These are phyloP conservation scores for Eclectus roratus DNA, from an alignment of 2,113 vertebrate species.

Conservation along the genomic window DNA sequence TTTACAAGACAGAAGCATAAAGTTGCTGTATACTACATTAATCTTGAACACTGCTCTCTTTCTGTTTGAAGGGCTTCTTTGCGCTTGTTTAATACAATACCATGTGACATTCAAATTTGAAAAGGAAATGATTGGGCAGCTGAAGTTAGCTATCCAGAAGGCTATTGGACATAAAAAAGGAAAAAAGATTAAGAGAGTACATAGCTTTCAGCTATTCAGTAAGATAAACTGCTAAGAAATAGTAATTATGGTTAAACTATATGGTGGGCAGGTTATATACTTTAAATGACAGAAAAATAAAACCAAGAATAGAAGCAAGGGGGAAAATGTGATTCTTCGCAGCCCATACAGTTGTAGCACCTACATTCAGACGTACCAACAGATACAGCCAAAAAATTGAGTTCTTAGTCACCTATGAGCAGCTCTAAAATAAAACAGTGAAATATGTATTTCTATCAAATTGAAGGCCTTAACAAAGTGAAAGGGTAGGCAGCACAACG, in stretches of 20 bases:
- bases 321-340: not conserved
- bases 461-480: not conserved
- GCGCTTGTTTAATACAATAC: not conserved
- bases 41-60: not conserved
- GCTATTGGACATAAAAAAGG: not conserved
- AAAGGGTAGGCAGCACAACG: not conserved
- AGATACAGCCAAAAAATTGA: not conserved
- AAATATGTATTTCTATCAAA: not conserved
- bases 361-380: not conserved
- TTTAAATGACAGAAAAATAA: not conserved
- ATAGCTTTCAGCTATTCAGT: not conserved
- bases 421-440: not conserved
- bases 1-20: not conserved
- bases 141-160: not conserved
- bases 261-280: not conserved
- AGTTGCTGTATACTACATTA: not conserved
- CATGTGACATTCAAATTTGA: not conserved
- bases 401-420: not conserved
- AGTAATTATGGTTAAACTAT: not conserved
- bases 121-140: not conserved
- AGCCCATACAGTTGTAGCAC: not conserved
- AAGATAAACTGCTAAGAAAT: not conserved
- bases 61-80: not conserved
- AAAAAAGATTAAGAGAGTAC: not conserved
- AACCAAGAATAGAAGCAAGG: not conserved